A percentile compares a stretch with the other conserved stretches of the same genome.
Evolutionary conservation across 2,113 vertebrate genomes (phyloP).

Genomic region (Saimiri boliviensis): DNA sequence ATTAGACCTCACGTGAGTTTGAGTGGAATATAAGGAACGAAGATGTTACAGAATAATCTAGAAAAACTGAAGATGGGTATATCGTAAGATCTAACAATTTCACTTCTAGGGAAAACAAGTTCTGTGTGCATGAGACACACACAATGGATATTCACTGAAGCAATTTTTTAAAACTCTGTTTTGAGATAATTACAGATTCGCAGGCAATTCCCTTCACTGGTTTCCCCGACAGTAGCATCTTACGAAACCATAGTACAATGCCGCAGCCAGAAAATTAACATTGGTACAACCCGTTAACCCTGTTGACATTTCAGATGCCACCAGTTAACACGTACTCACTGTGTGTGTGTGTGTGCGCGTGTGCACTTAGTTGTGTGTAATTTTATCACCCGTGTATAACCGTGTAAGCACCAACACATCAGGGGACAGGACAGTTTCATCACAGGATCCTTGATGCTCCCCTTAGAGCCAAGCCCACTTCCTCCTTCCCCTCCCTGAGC

Average conservation of each 20-base stretch:
- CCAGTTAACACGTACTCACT: neutral
- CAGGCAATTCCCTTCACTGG: neutral
- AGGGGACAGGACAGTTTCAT: fast-evolving
- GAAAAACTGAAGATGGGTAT: neutral
- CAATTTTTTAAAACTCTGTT: neutral
- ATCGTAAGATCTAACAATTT: fast-evolving
- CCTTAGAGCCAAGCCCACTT: neutral
- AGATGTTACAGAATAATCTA: neutral
- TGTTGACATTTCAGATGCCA: neutral
- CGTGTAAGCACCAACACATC: neutral
- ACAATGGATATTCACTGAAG: neutral
- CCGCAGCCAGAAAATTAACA: neutral
- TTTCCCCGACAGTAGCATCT: neutral
- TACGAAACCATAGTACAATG: neutral
- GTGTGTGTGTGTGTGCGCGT: too few species aligned
- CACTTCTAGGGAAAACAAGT: neutral
- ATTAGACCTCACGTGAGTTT: neutral
- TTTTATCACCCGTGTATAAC: neutral
- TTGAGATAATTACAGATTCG: neutral
- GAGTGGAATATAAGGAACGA: neutral
- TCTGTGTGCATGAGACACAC: too few species aligned
- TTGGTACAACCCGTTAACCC: neutral
- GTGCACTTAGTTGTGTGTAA: neutral
- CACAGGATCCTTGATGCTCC: fast-evolving
- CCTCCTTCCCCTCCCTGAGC: neutral